These are phyloP conservation scores for Rhipidura dahli DNA, from an alignment of 2,113 vertebrate genomes.

Conservation along the genomic window DNA sequence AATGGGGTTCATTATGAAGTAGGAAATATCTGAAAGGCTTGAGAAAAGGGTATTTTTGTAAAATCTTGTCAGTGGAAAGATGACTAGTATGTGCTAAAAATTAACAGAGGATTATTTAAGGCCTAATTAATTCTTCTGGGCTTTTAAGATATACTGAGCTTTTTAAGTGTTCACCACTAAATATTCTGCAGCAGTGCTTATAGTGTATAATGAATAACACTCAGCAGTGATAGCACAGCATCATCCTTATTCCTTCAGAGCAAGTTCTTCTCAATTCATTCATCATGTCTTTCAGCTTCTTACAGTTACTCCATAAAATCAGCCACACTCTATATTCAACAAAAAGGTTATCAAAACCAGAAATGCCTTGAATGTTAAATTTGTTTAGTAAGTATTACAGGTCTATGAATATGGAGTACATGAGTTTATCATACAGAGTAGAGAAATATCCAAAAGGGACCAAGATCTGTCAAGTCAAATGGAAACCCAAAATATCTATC, in stretches of 20 bases:
- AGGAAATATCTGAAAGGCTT: background rate
- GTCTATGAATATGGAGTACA: background rate
- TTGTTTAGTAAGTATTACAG: background rate
- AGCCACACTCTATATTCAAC: background rate
- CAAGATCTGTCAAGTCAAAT: background rate
- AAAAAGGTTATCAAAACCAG: constrained; percentile 29
- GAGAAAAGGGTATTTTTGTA: background rate
- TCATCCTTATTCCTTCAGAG: constrained; percentile 14
- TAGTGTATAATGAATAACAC: constrained; percentile 38
- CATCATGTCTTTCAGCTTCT: constrained; percentile 26
- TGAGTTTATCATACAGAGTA: background rate
- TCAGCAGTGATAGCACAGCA: constrained; percentile 18
- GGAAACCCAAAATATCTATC: background rate
- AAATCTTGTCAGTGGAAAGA: background rate
- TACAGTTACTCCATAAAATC: constrained; percentile 32
- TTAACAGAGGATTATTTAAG: constrained; percentile 12
- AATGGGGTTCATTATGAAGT: background rate
- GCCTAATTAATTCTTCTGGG: constrained; percentile 12
- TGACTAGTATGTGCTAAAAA: constrained; percentile 9
- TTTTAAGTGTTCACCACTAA: constrained; percentile 15
- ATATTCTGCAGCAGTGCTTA: constrained; percentile 31
- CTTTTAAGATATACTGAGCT: constrained; percentile 2
- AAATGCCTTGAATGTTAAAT: constrained; percentile 25
- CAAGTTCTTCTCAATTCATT: constrained; percentile 22
- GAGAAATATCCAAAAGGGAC: background rate